phyloP scores from a whole-genome alignment of 2,888 invertebrate genomes.

The Gymnocheta viridis region DNA sequence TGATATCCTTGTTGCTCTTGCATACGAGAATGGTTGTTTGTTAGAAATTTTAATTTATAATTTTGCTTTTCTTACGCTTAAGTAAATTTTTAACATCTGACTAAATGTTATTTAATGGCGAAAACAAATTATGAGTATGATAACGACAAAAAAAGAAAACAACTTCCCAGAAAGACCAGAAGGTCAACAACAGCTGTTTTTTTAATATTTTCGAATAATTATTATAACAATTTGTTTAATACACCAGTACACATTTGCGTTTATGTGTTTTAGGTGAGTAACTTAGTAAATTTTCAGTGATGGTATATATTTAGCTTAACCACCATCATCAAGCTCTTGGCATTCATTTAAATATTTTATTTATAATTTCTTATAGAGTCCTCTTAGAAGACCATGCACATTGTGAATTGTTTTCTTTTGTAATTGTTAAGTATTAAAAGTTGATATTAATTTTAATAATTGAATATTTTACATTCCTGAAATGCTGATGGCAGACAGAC shows the following conservation, averaged over 20 bases:
- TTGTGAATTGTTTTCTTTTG: constrained; percentile 50
- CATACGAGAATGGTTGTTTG: not conserved
- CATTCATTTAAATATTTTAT: constrained; percentile 35
- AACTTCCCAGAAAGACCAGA: not conserved
- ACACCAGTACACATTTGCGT: not conserved
- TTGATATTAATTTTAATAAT: constrained; percentile 70
- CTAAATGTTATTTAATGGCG: constrained; percentile 30
- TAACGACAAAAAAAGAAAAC: not conserved
- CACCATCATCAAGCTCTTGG: not conserved
- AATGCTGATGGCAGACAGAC: constrained; percentile 67
- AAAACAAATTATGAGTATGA: not conserved
- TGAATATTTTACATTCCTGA: constrained; percentile 68
- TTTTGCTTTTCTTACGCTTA: constrained; percentile 57
- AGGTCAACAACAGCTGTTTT: constrained; percentile 53
- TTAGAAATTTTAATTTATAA: constrained; percentile 61
- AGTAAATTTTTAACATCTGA: constrained; percentile 58
- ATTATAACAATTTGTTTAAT: constrained; percentile 21
- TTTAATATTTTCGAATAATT: constrained; percentile 27
- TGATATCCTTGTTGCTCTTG: not conserved
- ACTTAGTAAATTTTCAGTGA: constrained; percentile 20
- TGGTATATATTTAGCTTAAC: constrained; percentile 3
- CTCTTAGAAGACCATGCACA: not conserved
- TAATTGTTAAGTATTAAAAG: constrained; percentile 65
- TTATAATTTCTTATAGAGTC: constrained; percentile 8
- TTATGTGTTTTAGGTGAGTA: constrained; percentile 10